Percentiles rank a stretch among this genome's conserved stretches.
These are phyloP conservation scores for Zapus hudsonius DNA, from an alignment of 2,113 vertebrate species.

Conservation along the genomic window DNA sequence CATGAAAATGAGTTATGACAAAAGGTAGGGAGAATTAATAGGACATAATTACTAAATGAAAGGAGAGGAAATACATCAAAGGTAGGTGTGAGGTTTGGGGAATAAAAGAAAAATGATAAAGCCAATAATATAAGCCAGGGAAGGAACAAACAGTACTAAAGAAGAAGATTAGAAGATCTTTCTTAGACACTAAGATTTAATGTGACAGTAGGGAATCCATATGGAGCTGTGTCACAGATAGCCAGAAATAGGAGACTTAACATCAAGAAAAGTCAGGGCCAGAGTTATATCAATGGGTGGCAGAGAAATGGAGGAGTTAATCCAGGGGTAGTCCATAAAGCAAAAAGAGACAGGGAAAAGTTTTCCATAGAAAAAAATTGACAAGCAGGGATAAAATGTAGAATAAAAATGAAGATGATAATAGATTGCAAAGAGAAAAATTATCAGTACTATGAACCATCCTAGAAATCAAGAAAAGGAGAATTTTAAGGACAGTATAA, in stretches of 20 bases:
- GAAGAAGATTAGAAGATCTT: not conserved
- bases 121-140: slow-evolving; percentile 19
- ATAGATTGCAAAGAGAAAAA: not conserved
- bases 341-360: not conserved
- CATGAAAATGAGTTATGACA: slow-evolving; percentile 22
- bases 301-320: slow-evolving; percentile 3
- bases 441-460: not conserved
- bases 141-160: not conserved
- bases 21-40: not conserved
- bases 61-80: not conserved
- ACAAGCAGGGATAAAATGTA: not conserved
- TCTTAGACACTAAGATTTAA: slow-evolving; percentile 38
- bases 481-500: not conserved
- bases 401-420: slow-evolving; percentile 17
- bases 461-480: not conserved
- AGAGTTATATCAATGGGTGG: not conserved
- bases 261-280: not conserved
- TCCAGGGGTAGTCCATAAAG: not conserved
- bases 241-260: slow-evolving; percentile 29
- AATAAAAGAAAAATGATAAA: not conserved
- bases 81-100: not conserved
- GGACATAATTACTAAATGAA: not conserved
- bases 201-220: not conserved
- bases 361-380: not conserved
- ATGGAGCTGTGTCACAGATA: not conserved